Percentiles rank a stretch among this genome's conserved stretches.
Evolutionary conservation across 2,113 vertebrate genomes (phyloP).

Genomic region (Gallinago media): DNA sequence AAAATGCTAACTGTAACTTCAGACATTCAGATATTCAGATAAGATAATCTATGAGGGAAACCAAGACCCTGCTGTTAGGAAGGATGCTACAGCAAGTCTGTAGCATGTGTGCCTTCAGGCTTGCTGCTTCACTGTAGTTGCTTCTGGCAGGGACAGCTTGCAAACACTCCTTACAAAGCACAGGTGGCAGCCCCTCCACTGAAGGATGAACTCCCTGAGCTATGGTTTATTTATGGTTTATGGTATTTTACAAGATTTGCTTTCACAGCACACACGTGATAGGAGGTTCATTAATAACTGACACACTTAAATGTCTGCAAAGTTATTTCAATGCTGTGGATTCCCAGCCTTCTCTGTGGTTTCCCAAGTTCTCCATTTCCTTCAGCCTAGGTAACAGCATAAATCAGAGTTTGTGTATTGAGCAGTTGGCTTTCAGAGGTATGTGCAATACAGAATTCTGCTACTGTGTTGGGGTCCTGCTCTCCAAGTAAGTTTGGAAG

Average conservation of each 20-base stretch:
- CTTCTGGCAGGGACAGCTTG: not conserved
- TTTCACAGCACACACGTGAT: not conserved
- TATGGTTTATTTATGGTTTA: conserved; percentile 24
- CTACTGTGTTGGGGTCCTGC: not conserved
- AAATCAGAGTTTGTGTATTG: not conserved
- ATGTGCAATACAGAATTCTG: fast-evolving
- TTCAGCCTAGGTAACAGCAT: not conserved
- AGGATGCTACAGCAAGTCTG: not conserved
- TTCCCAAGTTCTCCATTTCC: not conserved
- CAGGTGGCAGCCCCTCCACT: not conserved
- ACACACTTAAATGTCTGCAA: not conserved
- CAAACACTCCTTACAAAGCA: not conserved
- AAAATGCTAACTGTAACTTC: not conserved
- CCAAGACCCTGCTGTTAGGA: not conserved
- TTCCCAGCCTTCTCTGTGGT: not conserved
- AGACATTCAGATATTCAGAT: not conserved
- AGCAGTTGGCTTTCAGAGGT: not conserved
- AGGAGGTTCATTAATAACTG: not conserved
- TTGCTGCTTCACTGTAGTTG: not conserved
- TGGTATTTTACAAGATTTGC: not conserved
- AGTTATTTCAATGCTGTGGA: not conserved
- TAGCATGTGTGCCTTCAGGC: fast-evolving
- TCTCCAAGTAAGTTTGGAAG: not conserved
- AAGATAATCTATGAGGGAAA: not conserved
- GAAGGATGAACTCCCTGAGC: not conserved